These are phyloP conservation scores for Drosophila parabipectinata DNA, from an alignment of 1,140 invertebrate species.

Conservation along the genomic window DNA sequence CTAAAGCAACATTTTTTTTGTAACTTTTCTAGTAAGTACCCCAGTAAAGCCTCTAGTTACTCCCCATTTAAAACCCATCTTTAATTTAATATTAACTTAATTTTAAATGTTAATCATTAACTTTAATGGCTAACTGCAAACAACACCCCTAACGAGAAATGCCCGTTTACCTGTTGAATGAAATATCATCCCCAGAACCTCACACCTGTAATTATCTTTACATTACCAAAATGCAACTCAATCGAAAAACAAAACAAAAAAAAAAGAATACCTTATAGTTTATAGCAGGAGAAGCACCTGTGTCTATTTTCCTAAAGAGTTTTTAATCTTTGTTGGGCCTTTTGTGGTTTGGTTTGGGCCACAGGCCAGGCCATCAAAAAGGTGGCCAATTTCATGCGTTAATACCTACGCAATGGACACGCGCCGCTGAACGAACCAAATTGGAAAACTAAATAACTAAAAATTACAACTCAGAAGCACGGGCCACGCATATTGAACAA, in stretches of 20 bases:
- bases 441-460: not conserved
- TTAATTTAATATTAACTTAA: not conserved
- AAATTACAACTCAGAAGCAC: conserved; percentile 22
- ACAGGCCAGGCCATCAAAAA: conserved; percentile 15
- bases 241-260: conserved; percentile 3
- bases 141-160: not conserved
- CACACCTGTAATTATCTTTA: conserved; percentile 19
- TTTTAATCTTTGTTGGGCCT: conserved; percentile 55
- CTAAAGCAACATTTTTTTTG: too few species aligned
- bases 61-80: too few species aligned
- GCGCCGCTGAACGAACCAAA: conserved; percentile 50
- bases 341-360: not conserved
- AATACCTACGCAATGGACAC: conserved; percentile 69
- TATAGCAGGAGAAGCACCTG: conserved; percentile 40
- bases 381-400: conserved; percentile 74
- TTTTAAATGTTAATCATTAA: not conserved
- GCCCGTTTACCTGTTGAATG: not conserved
- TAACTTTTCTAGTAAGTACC: too few species aligned
- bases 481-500: conserved; percentile 75
- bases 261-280: not conserved
- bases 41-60: too few species aligned
- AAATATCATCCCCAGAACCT: too few species aligned
- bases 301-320: conserved; percentile 50
- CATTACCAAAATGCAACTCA: conserved; percentile 23
- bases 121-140: not conserved